Base-by-base conservation (phyloP, 2,113 vertebrate genomes). In the Pampusana beccarii region DNA sequence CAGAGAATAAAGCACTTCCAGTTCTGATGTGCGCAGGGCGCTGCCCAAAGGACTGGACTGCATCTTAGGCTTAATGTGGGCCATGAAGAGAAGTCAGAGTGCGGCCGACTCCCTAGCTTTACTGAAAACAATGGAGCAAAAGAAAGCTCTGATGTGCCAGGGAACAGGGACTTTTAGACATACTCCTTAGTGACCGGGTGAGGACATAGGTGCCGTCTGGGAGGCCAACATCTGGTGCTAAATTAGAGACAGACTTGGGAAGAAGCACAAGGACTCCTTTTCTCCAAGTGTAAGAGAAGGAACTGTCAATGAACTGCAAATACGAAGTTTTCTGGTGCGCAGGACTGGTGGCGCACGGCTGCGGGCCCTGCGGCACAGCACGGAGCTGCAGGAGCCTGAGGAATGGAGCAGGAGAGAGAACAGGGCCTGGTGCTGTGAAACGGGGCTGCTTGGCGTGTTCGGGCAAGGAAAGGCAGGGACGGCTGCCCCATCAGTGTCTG, bases 401-500 rank as follows among this genome's bases (percentile, higher is more conserved):
- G 38, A 67, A 14, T 74, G 31, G 53, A 57, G 44, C 29, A 64
- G 42, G 14, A 85, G 29, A 0, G 0, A 25, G 31, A 75, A 24
- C 7, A 75, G 28, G 20, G 50, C 28, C 54, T 79, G 2, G 3
- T n/a, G 23, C 61, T 86, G 54, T 71, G 24, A 48, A 46, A 90
- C 84, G 19, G 11, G 24, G 11, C 31, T 72, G 34, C 50, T 92
- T 67, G 80, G 34, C 74, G 51, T 17, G 87, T 65, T 13, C 1
- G 29, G 42, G 44, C 73, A 69, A 64, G 61, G n/a, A 34, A 14
- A 38, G n/a, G 61, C 13, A 4, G 25, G 53, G 26, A 54, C 26
- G 38, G 13, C 9, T 9, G 3, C 21, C 11, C 17, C 10, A 29
- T 28, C 2, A 0, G 44, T 34, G 15, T 16, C 29, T 67, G 33